Conservation (phyloP, 2,888 invertebrate genomes). For the Plusia festucae region DNA sequence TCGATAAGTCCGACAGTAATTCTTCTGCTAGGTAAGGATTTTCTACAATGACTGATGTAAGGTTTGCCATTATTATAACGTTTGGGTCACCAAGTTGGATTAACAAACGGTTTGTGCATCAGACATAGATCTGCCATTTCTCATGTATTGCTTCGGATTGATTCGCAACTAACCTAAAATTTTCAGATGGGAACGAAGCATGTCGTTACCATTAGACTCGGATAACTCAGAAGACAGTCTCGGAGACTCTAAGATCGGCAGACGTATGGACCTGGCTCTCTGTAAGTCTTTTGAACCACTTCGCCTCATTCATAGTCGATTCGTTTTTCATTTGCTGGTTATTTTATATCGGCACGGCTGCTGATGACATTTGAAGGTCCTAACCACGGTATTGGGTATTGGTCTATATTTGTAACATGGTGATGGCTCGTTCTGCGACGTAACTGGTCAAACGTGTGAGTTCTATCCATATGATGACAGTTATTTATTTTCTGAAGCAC, state of each 20-base stretch:
- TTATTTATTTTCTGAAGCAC: constrained; percentile 27
- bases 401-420: constrained; percentile 52
- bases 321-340: constrained; percentile 87
- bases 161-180: constrained; percentile 17
- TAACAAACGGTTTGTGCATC: neutral
- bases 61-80: constrained; percentile 20
- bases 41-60: constrained; percentile 3
- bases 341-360: constrained; percentile 87
- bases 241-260: constrained; percentile 85
- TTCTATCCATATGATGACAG: constrained; percentile 58
- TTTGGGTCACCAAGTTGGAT: neutral
- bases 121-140: neutral
- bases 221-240: constrained; percentile 84
- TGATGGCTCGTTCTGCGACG: constrained; percentile 68
- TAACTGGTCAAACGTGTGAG: constrained; percentile 70
- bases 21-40: constrained; percentile 82
- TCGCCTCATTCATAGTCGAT: constrained; percentile 75
- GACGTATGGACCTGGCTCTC: constrained; percentile 95
- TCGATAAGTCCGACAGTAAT: constrained; percentile 81
- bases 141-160: neutral
- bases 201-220: constrained; percentile 91
- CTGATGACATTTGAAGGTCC: constrained; percentile 75
- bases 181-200: constrained; percentile 91
- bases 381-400: constrained; percentile 60
- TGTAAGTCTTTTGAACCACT: constrained; percentile 91